Base-by-base conservation (phyloP, 2,113 vertebrate species). In the Anhinga rufa region DNA sequence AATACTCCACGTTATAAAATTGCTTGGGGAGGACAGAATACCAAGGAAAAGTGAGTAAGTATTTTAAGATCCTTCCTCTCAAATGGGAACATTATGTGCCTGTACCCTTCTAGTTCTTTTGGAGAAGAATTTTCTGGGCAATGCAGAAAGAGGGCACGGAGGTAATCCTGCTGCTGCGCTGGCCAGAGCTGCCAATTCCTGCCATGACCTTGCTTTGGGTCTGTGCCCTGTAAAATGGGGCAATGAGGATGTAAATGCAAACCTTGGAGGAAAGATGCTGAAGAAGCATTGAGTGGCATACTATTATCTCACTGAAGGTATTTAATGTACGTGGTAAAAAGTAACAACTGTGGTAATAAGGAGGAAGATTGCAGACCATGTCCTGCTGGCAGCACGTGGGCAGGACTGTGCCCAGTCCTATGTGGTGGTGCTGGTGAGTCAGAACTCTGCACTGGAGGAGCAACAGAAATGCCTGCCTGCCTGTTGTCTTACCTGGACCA, bases 311-410 rank as follows among this genome's bases (percentile, higher is more conserved):
- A 61, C 4, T 52, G 48, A 55, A 65, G 16, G 19, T 69, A 34
- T 82, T 79, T 69, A 69, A 36, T 9, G 5, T 19, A 29, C 9
- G 5, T 12, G 17, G 49, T 64, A 46, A 81, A 70, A 64, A 51
- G 8, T 34, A 46, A 55, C 0, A 0, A 19, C 49, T 32, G 25
- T 28, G 17, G 17, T 80, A 32, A 57, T 25, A 76, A 62, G 28
- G 32, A 52, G 26, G 42, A 69, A 32, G 49, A n/a, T 25, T 24
- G 9, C 11, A 64, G 44, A 40, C 42, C 10, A 3, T 21, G 32
- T 58, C 31, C 18, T 64, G 1, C 32, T 58, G 69, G 34, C 2
- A 4, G n/a, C n/a, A 32, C 0, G 0, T 25, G 32, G 26, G 11
- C 54, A 62, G 48, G 24, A 14, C 31, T 16, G 40, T 54, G 46